Evolutionary conservation across 2,888 invertebrate species (phyloP).

Genomic region (Saturnia japonica): DNA sequence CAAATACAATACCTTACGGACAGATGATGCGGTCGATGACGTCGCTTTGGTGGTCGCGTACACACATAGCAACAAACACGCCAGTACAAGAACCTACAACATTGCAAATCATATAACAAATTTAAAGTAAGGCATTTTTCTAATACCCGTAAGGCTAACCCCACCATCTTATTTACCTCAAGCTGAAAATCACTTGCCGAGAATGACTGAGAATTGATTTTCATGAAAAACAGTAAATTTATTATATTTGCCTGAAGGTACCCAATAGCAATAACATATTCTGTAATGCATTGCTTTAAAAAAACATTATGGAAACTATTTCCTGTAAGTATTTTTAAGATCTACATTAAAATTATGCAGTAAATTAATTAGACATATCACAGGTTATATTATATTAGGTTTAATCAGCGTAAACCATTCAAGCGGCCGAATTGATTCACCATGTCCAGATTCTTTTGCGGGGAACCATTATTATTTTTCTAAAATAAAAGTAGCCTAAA

Average conservation of each 20-base stretch:
- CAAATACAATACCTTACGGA: constrained; percentile 51
- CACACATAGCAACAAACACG: constrained; percentile 95
- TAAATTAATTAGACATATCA: too few relatives aligned
- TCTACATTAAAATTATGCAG: too few relatives aligned
- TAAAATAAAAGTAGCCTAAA: too few relatives aligned
- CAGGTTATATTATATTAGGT: background rate
- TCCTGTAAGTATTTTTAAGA: too few relatives aligned
- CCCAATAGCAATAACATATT: background rate
- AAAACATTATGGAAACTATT: background rate
- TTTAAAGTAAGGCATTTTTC: background rate
- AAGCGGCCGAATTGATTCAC: too few relatives aligned
- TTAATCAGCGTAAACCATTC: too few relatives aligned
- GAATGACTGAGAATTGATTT: too few relatives aligned
- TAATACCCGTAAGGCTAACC: background rate
- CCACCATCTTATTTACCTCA: background rate
- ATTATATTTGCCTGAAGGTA: too few relatives aligned
- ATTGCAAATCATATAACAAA: background rate
- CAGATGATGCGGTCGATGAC: constrained; percentile 61
- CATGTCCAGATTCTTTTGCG: too few relatives aligned
- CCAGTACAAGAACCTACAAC: constrained; percentile 92
- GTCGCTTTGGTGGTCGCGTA: constrained; percentile 86
- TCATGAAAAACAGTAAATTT: too few relatives aligned
- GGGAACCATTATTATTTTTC: too few relatives aligned
- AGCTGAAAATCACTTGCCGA: too few relatives aligned
- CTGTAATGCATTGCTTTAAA: background rate